Percentiles rank a stretch among this genome's conserved stretches.
Conservation (phyloP, 2,888 invertebrate species). For the Azorinus chamasolen region DNA sequence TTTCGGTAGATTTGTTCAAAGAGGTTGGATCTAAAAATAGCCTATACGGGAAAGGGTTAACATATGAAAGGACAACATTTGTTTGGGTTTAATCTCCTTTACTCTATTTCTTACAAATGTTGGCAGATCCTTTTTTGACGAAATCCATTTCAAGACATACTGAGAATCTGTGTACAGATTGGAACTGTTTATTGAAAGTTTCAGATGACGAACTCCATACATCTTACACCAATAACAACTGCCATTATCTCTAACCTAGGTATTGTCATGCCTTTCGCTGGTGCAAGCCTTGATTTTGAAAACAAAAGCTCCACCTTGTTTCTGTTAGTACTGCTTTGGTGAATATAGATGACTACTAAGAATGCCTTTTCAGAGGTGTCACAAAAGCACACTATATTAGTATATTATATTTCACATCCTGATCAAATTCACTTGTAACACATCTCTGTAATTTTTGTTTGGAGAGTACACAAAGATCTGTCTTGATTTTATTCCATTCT, state of each 20-base stretch:
- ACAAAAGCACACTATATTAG: conserved; percentile 23
- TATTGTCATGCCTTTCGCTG: conserved; percentile 15
- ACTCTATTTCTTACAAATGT: too few species aligned
- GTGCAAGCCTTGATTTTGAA: too few species aligned
- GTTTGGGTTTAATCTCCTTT: too few species aligned
- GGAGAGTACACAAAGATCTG: not conserved
- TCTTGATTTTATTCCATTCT: conserved; percentile 6
- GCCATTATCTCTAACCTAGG: conserved; percentile 35
- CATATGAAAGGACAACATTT: too few species aligned
- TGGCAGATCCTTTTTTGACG: too few species aligned
- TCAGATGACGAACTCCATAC: conserved; percentile 7
- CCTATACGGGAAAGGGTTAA: too few species aligned
- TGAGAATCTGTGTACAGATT: too few species aligned
- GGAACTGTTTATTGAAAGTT: too few species aligned
- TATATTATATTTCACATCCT: not conserved
- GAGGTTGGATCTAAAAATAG: too few species aligned
- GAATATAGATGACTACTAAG: conserved; percentile 6
- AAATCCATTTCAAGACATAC: too few species aligned
- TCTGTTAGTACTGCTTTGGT: not conserved
- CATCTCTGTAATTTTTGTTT: not conserved
- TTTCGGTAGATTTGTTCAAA: too few species aligned
- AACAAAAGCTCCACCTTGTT: too few species aligned
- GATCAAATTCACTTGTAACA: not conserved
- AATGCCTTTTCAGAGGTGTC: conserved; percentile 15
- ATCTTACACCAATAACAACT: conserved; percentile 14